phyloP scores from a whole-genome alignment of 2,888 invertebrate genomes.

The Lithophane socia region DNA sequence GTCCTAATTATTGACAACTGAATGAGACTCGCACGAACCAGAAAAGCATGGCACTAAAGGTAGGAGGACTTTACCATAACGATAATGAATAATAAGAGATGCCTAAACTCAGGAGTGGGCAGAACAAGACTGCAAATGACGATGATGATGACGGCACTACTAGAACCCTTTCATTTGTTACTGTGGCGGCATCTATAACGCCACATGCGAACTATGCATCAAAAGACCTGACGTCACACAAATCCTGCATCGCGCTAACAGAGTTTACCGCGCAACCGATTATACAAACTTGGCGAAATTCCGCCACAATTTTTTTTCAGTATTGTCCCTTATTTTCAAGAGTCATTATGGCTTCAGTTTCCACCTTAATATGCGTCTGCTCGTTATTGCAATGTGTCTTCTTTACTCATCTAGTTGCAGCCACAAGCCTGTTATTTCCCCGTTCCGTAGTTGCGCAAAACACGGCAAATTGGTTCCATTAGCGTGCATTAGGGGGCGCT shows the following conservation, averaged over 20 bases:
- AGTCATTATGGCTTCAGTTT: neutral
- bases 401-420: constrained; percentile 7
- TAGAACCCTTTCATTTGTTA: no score
- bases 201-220: no score
- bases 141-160: neutral
- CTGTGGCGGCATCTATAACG: no score
- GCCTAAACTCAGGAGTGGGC: neutral
- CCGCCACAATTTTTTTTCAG: neutral
- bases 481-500: constrained; percentile 76
- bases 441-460: constrained; percentile 72
- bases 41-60: neutral
- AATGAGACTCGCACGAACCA: neutral
- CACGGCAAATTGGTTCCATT: constrained; percentile 84
- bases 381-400: constrained; percentile 19
- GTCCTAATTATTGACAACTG: neutral
- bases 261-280: no score
- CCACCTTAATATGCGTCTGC: neutral
- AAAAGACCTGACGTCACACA: no score
- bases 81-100: neutral
- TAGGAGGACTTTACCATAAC: neutral
- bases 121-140: neutral
- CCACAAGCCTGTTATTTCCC: constrained; percentile 47
- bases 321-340: neutral
- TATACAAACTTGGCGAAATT: no score
- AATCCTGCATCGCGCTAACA: no score